phyloP scores from a whole-genome alignment of 2,113 vertebrate genomes.

The Sapajus apella region DNA sequence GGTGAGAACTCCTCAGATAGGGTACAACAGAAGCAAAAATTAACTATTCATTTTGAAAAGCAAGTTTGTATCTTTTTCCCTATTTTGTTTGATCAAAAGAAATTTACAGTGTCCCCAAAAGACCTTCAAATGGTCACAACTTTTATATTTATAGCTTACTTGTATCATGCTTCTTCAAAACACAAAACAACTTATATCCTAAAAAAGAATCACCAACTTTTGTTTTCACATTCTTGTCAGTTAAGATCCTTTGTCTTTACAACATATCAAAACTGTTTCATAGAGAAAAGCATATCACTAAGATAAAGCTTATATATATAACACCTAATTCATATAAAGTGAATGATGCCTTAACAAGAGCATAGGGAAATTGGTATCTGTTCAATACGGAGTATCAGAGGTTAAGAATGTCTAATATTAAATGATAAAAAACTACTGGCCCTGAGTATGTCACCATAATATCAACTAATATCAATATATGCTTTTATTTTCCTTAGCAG shows the following conservation, averaged over 20 bases:
- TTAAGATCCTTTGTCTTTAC: neutral
- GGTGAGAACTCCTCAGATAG: neutral
- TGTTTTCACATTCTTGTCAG: neutral
- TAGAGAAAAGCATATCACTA: neutral
- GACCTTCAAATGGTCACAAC: neutral
- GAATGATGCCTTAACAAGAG: neutral
- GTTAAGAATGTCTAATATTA: neutral
- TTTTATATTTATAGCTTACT: neutral
- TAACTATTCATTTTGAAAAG: constrained; percentile 11
- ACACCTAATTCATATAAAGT: neutral
- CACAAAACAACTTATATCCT: neutral
- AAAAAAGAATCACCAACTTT: neutral
- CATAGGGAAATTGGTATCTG: neutral
- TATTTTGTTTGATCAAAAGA: neutral
- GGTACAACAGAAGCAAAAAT: neutral
- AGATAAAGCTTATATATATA: neutral
- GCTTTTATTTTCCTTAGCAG: neutral
- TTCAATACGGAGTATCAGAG: neutral
- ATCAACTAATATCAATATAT: neutral
- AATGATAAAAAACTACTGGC: neutral
- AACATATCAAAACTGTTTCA: neutral
- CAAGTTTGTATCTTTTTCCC: neutral
- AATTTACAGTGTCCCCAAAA: constrained; percentile 5
- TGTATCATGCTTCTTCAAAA: constrained; percentile 1
- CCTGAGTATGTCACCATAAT: neutral